Percentiles rank a stretch among this genome's conserved stretches.
Conservation (phyloP, 2,888 invertebrate genomes). For the Plemyria rubiginata region DNA sequence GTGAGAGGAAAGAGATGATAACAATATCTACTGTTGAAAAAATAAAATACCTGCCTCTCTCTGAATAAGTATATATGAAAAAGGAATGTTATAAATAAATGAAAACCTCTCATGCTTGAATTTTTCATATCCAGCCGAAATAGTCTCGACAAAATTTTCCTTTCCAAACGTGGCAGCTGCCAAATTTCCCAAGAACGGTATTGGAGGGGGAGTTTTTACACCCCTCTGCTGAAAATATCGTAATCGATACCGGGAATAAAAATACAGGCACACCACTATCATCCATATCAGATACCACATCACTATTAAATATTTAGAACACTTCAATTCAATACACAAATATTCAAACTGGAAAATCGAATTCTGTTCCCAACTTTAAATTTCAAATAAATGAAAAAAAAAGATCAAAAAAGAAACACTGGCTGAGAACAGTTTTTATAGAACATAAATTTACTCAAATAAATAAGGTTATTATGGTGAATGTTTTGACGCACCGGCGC, state of each 20-base stretch:
- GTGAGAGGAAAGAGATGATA: too few relatives aligned
- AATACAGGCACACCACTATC: slow-evolving; percentile 54
- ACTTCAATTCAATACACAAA: background rate
- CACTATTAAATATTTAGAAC: slow-evolving; percentile 15
- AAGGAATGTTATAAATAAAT: background rate
- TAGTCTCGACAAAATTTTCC: slow-evolving; percentile 66
- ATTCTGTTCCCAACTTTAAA: background rate
- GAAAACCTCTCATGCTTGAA: slow-evolving; percentile 65
- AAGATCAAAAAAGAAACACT: background rate
- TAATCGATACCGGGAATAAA: slow-evolving; percentile 57
- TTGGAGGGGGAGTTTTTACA: slow-evolving; percentile 57
- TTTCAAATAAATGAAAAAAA: background rate
- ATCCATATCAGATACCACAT: slow-evolving; percentile 57
- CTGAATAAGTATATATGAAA: background rate
- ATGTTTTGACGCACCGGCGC: slow-evolving; percentile 10
- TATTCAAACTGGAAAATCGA: slow-evolving; percentile 3
- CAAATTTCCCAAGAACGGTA: slow-evolving; percentile 66
- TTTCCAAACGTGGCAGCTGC: slow-evolving; percentile 62
- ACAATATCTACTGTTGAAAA: background rate
- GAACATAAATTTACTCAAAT: background rate
- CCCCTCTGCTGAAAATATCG: slow-evolving; percentile 61
- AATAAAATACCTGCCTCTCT: background rate
- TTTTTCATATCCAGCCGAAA: slow-evolving; percentile 61
- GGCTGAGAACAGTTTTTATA: background rate
- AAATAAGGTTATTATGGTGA: background rate